phyloP scores from a whole-genome alignment of 2,888 invertebrate species.

The Apodemia zela region DNA sequence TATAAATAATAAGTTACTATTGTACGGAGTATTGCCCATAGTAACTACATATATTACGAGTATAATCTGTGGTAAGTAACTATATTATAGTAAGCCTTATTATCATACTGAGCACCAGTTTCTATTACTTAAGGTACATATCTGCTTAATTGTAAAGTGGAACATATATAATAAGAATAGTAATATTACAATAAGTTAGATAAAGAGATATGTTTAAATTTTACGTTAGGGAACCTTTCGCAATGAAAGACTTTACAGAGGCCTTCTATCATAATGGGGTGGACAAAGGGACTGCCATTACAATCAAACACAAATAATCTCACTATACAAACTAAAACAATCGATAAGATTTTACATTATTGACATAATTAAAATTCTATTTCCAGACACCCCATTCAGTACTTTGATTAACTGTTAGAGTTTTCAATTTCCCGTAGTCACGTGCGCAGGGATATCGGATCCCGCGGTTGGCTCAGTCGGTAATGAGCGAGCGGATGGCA shows the following conservation, averaged over 20 bases:
- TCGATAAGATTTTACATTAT: slow-evolving; percentile 26
- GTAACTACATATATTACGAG: no score
- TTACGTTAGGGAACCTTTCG: background rate
- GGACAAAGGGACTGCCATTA: background rate
- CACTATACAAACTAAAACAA: background rate
- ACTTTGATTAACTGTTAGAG: slow-evolving; percentile 78
- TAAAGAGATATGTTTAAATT: background rate
- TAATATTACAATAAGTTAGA: background rate
- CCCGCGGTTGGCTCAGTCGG: slow-evolving; percentile 71
- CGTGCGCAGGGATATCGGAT: slow-evolving; percentile 74
- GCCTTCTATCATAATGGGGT: background rate
- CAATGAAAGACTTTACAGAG: no score
- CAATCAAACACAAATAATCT: background rate
- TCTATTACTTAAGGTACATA: no score
- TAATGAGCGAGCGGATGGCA: slow-evolving; percentile 77
- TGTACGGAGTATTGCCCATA: no score
- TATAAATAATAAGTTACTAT: no score
- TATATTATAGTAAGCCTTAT: no score
- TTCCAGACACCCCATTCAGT: slow-evolving; percentile 55
- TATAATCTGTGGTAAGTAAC: no score
- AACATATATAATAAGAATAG: no score
- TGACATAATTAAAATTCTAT: slow-evolving; percentile 50
- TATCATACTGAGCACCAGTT: no score
- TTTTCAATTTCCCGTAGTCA: slow-evolving; percentile 79
- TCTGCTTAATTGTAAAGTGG: no score